A percentile compares a stretch with the other conserved stretches of the same genome.
These are phyloP conservation scores for Ephydatia muelleri DNA, from an alignment of 37 sponge, comb jelly and placozoan species.

Conservation along the genomic window DNA sequence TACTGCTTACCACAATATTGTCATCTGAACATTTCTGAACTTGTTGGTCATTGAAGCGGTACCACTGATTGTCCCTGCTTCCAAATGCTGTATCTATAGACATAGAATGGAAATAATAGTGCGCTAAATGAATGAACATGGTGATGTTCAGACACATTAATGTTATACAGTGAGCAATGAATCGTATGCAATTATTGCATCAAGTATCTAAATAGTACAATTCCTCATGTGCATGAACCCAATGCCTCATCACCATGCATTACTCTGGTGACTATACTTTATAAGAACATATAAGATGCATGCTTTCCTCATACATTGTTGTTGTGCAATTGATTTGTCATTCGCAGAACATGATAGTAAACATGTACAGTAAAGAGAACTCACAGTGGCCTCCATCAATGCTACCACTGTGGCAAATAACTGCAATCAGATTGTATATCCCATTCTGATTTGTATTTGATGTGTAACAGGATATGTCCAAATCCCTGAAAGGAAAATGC, in stretches of 20 bases:
- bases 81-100: conserved; percentile 70
- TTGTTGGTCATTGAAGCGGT: conserved; percentile 69
- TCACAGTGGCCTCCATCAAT: conserved; percentile 86
- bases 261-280: background rate
- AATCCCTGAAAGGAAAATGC: too few species aligned
- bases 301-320: too few species aligned
- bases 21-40: conserved; percentile 30
- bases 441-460: too few species aligned
- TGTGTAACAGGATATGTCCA: too few species aligned
- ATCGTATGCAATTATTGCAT: background rate
- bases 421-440: conserved; percentile 72
- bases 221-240: too few species aligned
- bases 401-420: conserved; percentile 82
- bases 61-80: conserved; percentile 67
- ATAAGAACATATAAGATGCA: too few species aligned
- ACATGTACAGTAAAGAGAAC: background rate
- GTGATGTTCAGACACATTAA: too few species aligned
- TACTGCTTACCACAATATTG: conserved; percentile 26
- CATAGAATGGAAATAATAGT: background rate
- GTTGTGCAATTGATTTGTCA: too few species aligned
- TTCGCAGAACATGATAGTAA: background rate
- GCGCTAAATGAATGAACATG: too few species aligned
- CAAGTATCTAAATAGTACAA: too few species aligned
- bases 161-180: background rate
- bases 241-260: too few species aligned